Evolutionary conservation across 2,113 vertebrate genomes (phyloP), one percentile per base, ranked within the genome.

Genomic region (Lutjanus erythropterus): DNA sequence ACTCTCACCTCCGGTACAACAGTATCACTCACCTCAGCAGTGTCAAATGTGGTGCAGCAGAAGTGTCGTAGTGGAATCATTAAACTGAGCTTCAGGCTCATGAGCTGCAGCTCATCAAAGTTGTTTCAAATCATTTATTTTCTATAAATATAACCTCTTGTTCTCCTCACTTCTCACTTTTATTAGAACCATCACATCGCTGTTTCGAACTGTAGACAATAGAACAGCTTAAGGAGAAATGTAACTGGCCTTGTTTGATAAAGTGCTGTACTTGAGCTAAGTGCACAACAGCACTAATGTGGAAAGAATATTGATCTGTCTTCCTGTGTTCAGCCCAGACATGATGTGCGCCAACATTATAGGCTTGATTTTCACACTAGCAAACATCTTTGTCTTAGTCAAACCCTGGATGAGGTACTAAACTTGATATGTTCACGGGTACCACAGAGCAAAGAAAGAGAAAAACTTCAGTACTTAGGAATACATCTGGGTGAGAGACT

Each of bases 221-320:
- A 12, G 19, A 60, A 41, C 2, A 15, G 18, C 60, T 76, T 21
- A 9, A 27, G n/a, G 39, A 29, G 19, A 33, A 39, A 50, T 47
- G 47, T 46, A 61, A 12, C 27, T 12, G 60, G 15, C 11, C 15
- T 11, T 6, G 49, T 49, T 68, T 78, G 58, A 82, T 59, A 27
- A 81, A 69, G 73, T 50, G 60, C 68, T 64, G 60, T 9, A 69
- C 61, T 60, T 35, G 8, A 83, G 67, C 61, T 49, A 35, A 65
- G 64, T 47, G 67, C 53, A 25, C 29, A 0, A 19, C 19, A 19
- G 74, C 49, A 1, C 64, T 52, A 23, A 78, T 67, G 78, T 61
- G 71, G 46, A 18, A 52, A 58, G 47, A 12, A 31, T 56, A 80
- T 75, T 14, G 80, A 83, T 88, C 56, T 0, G 47, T 83, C 59